Conservation (phyloP, 2,113 vertebrate genomes). For the Caranx ignobilis region DNA sequence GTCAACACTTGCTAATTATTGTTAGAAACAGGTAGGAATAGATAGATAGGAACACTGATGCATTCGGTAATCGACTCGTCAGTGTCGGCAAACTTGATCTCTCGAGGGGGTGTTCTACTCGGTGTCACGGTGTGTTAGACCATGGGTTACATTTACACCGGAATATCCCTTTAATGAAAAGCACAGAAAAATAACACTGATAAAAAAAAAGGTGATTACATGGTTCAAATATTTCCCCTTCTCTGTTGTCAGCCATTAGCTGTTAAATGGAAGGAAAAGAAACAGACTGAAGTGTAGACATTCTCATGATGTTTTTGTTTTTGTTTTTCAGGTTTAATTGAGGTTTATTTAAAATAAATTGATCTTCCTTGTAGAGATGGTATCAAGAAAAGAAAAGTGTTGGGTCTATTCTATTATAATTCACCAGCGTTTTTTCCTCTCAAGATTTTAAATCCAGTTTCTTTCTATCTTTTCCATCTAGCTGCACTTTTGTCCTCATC, state of each 20-base stretch:
- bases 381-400: slow-evolving; percentile 8
- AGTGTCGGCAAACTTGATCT: no score
- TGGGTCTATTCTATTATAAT: neutral
- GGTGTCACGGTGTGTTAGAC: no score
- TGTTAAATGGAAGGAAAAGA: slow-evolving; percentile 51
- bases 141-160: no score
- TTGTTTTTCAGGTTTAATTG: slow-evolving; percentile 13
- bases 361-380: neutral
- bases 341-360: slow-evolving; percentile 20
- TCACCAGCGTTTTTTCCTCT: neutral
- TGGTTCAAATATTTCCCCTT: slow-evolving; percentile 31
- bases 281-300: slow-evolving; percentile 27
- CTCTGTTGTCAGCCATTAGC: slow-evolving; percentile 43
- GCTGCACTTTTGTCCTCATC: slow-evolving; percentile 28
- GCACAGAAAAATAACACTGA: slow-evolving; percentile 29
- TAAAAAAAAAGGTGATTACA: slow-evolving; percentile 49
- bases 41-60: no score
- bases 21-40: no score
- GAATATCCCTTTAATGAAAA: slow-evolving; percentile 18
- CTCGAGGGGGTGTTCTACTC: no score
- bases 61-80: no score
- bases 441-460: neutral
- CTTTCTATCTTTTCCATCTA: neutral
- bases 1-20: no score
- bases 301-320: slow-evolving; percentile 20